Evolutionary conservation across 1,140 invertebrate genomes (phyloP), one percentile per base, ranked within the genome.

Genomic region (Ceratina australensis): DNA sequence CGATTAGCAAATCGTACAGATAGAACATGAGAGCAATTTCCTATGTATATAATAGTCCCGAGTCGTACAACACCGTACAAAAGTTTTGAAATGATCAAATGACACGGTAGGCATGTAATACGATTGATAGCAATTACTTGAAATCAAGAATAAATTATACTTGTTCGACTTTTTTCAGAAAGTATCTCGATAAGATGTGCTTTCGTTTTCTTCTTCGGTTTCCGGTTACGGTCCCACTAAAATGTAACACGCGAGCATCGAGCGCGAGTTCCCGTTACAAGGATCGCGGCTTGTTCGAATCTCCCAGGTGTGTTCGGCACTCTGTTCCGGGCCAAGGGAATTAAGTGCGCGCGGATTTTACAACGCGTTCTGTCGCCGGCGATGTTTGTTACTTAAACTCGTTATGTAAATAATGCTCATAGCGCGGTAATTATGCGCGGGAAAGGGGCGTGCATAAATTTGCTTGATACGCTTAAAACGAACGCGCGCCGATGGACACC

Each of bases 391-490:
- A 42, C 67, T 77, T 26, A 54, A 77, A 77, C 74, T 72, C 24
- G 76, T 78, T 78, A 78, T 72, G 76, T 64, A 78, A 78, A 78
- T 78, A 64, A 72, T 57, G 47, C 28, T 71, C 49, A 63, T 77
- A 71, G 74, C 59, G 26, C 28, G 57, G 57, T 42, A 77, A 71
- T 77, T 77, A 77, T 63, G 20, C 47, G 66, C 54, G 57, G 65
- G 47, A 61, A 54, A 61, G 57, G 57, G 74, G 66, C 74, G 66
- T 77, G 74, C 74, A 77, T 77, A 77, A 77, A 77, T 76, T 76
- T 61, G 47, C 67, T 8, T 22, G 65, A 54, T 63, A 71, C 47
- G 16, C 49, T 54, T 42, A 15, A 42, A 77, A 54, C 49, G 59
- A 57, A 60, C 33, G 33, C 65, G 26, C 56, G 56, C 24, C 65